Evolutionary conservation across 2,888 invertebrate species (phyloP), one percentile per base, ranked within the genome.

Genomic region (Unio delphinus): DNA sequence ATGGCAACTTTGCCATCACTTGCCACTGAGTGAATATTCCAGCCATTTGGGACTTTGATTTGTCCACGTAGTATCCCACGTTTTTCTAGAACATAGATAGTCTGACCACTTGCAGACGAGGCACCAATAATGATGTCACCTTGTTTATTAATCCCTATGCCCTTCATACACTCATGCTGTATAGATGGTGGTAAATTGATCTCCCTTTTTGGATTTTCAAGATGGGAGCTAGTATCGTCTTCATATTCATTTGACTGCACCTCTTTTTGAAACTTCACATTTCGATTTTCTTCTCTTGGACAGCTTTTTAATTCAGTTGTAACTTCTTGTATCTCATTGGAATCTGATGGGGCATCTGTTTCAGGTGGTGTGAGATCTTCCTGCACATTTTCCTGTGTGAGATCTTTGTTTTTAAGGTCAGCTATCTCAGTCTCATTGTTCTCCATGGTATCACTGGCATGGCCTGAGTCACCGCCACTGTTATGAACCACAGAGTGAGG

Each of bases 91-190:
- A 85, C 72, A 71, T 83, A 84, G 23, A 86, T 75, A 71, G 78
- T 81, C 66, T 81, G 82, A 57, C 71, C 74, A 59, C 76, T 74
- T 8, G 76, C 75, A 18, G 75, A 69, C 1, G 80, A 79, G 30
- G 85, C 80, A 7, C 83, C 86, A 17, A 86, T 78, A 56, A 86
- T 79, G 65, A 86, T 83, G 69, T 86, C 84, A 3, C 86, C 84
- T 56, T 73, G 70, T 64, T 70, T 73, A 68, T 83, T 83, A 18
- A 84, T 77, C 3, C 84, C 86, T 26, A 85, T 79, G 6, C 86
- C 86, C 66, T 85, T 85, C 45, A 86, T 77, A 65, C 84, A 83
- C 65, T 85, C 84, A 54, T 80, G 74, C 65, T 82, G 78, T 60
- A 86, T 84, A 26, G 74, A 73, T 61, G 79, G 76, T 17, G 86